These are phyloP conservation scores for Tetrao urogallus DNA, from an alignment of 2,113 vertebrate genomes.

Conservation along the genomic window DNA sequence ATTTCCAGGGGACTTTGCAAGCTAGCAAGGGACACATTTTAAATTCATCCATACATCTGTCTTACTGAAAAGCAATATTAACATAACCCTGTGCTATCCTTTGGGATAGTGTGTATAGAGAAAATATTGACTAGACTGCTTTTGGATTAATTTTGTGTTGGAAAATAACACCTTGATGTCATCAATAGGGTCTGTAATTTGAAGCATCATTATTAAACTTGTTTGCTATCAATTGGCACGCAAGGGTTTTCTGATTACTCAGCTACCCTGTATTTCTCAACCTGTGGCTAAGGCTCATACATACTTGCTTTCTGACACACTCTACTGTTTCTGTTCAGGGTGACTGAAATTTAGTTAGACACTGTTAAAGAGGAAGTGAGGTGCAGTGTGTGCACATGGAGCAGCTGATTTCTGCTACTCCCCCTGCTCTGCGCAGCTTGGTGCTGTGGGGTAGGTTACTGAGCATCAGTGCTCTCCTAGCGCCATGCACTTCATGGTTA, in stretches of 20 bases:
- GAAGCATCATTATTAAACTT: conserved; percentile 32
- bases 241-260: not conserved
- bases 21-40: not conserved
- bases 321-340: conserved; percentile 24
- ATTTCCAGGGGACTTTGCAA: not conserved
- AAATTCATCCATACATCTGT: not conserved
- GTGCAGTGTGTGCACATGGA: not conserved
- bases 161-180: conserved; percentile 34
- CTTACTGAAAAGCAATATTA: conserved; percentile 25
- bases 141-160: conserved; percentile 1
- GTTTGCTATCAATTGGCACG: not conserved
- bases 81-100: not conserved
- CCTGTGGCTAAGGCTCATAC: not conserved
- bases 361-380: conserved; percentile 57
- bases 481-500: not conserved
- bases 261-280: not conserved
- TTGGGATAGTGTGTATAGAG: not conserved
- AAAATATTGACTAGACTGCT: conserved; percentile 39
- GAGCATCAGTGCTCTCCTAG: conserved; percentile 6
- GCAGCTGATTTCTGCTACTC: not conserved
- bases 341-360: conserved; percentile 67
- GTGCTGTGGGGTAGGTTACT: conserved; percentile 14
- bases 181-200: not conserved
- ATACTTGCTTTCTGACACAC: not conserved
- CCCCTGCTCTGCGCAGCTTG: not conserved